Conservation (phyloP, 92 coral and sea anemone species). For the Phymanthus crucifer region DNA sequence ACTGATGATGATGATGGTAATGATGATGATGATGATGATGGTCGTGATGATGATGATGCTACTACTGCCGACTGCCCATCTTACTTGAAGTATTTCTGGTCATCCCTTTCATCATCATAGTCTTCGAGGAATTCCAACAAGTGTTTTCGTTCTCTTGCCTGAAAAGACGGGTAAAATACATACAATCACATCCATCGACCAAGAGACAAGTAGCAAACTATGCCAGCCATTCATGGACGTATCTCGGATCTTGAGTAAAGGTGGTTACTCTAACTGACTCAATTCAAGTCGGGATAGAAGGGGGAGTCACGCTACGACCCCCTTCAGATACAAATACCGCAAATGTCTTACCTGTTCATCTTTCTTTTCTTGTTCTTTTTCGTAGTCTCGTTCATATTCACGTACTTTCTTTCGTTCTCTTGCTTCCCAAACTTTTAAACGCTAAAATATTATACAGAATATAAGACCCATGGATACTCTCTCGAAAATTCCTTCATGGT, state of each 20-base stretch:
- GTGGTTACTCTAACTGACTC: no score
- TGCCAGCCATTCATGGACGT: background rate
- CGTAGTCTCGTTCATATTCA: constrained; percentile 94
- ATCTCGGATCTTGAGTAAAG: no score
- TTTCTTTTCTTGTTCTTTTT: constrained; percentile 92
- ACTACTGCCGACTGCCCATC: background rate
- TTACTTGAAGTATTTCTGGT: constrained; percentile 95
- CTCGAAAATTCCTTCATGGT: no score
- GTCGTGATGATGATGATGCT: background rate
- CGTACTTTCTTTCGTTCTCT: constrained; percentile 89
- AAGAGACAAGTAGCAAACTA: background rate
- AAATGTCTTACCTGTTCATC: constrained; percentile 88
- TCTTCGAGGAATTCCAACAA: constrained; percentile 92
- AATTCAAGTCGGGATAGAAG: no score
- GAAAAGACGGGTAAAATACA: background rate
- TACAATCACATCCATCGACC: background rate
- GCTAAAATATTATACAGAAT: constrained; percentile 44
- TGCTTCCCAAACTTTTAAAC: constrained; percentile 87
- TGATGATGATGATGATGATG: background rate
- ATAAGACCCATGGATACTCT: background rate
- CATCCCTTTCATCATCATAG: constrained; percentile 93
- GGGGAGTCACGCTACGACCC: no score
- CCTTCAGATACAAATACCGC: no score
- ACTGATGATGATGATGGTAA: background rate
- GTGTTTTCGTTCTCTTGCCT: constrained; percentile 96